A percentile compares a stretch with the other conserved stretches of the same genome.
Conservation (phyloP, 2,113 vertebrate genomes). For the Ameiurus melas region DNA sequence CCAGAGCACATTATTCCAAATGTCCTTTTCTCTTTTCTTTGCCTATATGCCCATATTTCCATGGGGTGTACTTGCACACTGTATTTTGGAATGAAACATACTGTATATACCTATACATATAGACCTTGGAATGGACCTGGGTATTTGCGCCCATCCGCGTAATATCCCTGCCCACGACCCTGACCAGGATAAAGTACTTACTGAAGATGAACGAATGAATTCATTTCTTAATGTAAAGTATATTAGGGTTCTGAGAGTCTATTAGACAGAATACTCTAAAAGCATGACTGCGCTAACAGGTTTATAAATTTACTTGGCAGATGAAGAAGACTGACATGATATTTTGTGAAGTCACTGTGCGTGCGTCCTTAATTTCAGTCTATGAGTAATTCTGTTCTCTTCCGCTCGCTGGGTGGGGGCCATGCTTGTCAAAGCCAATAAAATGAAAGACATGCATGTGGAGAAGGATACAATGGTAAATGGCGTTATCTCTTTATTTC, state of each 20-base stretch:
- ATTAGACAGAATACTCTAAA: neutral
- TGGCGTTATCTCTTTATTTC: constrained; percentile 39
- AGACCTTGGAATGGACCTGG: neutral
- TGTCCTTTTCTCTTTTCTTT: too few species aligned
- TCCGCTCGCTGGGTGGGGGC: neutral
- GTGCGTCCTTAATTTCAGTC: neutral
- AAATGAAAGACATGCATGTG: neutral
- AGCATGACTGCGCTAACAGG: neutral
- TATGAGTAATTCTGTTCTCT: neutral
- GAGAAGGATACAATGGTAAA: constrained; percentile 24
- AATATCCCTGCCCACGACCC: neutral
- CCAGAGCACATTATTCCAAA: too few species aligned
- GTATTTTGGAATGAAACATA: neutral
- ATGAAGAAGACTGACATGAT: neutral
- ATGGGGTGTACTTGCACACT: neutral
- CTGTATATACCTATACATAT: neutral
- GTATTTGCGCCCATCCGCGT: neutral
- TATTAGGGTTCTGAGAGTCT: neutral
- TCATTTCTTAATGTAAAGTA: neutral
- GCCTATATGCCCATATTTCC: too few species aligned
- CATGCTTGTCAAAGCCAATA: neutral
- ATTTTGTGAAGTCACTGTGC: neutral
- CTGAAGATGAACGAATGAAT: neutral
- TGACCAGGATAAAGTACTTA: neutral
- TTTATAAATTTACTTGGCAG: neutral